Evolutionary conservation across 2,113 vertebrate species (phyloP), one percentile per base, ranked within the genome.

Genomic region (Oreotrochilus melanogaster): DNA sequence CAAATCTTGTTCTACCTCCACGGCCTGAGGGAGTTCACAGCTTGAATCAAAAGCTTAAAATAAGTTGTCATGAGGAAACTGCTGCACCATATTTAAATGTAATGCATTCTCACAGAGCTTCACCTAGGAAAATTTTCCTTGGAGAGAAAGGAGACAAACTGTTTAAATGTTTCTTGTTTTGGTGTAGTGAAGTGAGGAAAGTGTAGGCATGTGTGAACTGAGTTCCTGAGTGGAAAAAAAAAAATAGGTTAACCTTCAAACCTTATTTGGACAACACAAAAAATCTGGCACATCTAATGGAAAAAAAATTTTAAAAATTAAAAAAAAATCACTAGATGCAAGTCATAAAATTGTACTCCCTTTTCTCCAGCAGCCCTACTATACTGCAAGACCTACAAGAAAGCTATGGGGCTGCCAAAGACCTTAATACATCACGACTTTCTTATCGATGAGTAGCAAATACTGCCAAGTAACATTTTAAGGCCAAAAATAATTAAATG

Each of bases 401-500:
- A 84, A 83, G 76, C 73, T 62, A 58, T 2, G 14, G 50, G n/a
- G n/a, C 45, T 76, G 61, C 37, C 75, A 61, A 78, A 93, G 80
- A 84, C 66, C 48, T 79, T 56, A 80, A 88, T 17, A 35, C 93
- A 93, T 87, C 53, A 4, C 42, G 88, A 84, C 69, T 64, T 88
- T 83, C 71, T 66, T 78, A 78, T 2, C 87, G 83, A 78, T 72
- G 60, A 78, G 64, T 37, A 71, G 56, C 31, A 84, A 90, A 81
- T 27, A 51, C 78, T 86, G 92, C 84, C 91, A 97, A 94, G 92
- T 65, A 86, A 78, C 65, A 50, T 91, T 95, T 96, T 96, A 95
- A 95, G 91, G 82, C 72, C 89, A 96, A 72, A 95, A 96, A 95
- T 96, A 95, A 96, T 95, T 92, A 93, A 94, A 74, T 71, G 72